phyloP scores from a whole-genome alignment of 1,140 invertebrate genomes.

The Drosophila ogumai region DNA sequence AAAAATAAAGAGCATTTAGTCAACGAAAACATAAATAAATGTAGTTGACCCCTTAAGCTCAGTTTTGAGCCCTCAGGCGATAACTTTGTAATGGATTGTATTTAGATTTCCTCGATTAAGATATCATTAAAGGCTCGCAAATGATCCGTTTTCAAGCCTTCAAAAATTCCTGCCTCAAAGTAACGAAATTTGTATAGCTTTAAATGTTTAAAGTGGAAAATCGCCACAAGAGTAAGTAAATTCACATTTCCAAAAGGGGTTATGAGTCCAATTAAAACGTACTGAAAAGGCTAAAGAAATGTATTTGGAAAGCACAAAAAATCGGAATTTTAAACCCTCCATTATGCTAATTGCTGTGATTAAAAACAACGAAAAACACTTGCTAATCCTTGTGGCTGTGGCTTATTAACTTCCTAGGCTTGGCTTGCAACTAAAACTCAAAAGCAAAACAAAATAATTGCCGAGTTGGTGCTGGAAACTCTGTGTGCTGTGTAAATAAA shows the following conservation, averaged over 20 bases:
- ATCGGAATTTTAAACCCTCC: background rate
- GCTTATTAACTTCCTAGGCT: slow-evolving; percentile 11
- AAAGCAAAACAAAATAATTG: background rate
- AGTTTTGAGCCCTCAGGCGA: background rate
- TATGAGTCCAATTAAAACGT: background rate
- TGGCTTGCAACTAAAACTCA: slow-evolving; percentile 19
- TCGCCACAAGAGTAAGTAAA: background rate
- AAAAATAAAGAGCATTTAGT: background rate
- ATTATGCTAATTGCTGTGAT: background rate
- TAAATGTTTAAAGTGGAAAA: background rate
- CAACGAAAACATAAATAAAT: background rate
- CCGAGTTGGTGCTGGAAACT: slow-evolving; percentile 47
- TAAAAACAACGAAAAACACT: background rate
- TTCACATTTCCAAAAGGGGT: background rate
- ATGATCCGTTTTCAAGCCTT: background rate
- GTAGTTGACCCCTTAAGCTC: background rate
- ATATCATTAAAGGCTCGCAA: background rate
- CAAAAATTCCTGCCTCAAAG: background rate
- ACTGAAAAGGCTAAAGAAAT: background rate
- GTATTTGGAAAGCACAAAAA: background rate
- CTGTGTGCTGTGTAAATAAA: slow-evolving; percentile 28
- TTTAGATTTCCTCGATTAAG: too few species aligned
- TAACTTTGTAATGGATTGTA: too few species aligned
- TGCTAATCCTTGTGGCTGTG: slow-evolving; percentile 21
- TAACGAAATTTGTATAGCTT: background rate